Base-by-base conservation (phyloP, 2,113 vertebrate genomes). In the Caloenas nicobarica region DNA sequence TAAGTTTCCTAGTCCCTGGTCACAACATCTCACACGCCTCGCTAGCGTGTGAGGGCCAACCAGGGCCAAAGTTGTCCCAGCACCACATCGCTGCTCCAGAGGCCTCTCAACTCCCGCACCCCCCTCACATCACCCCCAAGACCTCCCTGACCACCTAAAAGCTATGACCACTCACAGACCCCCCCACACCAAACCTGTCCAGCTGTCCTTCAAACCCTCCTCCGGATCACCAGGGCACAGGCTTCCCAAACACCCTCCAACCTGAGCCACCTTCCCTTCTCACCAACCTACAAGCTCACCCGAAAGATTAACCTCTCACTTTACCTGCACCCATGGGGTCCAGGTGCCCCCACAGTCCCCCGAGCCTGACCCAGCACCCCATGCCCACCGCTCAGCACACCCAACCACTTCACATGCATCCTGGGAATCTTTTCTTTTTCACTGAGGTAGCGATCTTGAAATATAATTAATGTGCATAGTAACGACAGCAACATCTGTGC, bases 361-460 rank as follows among this genome's bases (percentile, higher is more conserved):
- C 1, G 0, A 73, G n/a, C n/a, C 14, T 5, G 1, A 12, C 7
- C 10, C 31, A 68, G n/a, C 0, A 0, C 13, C 42, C 42, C 36
- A 58, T 1, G 0, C 16, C 40, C 48, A 22, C 7, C 1, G 0
- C 34, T 11, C 1, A 0, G 40, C 70, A 70, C 46, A 68, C 5
- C 11, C 0, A 1, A 56, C 12, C 1, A 0, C n/a, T 58, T 24
- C 5, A 0, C 6, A 17, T 0, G 8, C 2, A 0, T 66, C n/a
- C 40, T 21, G 23, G 26, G 28, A 71, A 46, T 36, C 65, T 51
- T 22, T 16, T 42, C 13, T n/a, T 74, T 74, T 70, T 31, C 50
- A 57, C 62, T 17, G 42, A 82, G 31, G 44, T 7, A 46, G 38
- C 11, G 53, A 38, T 14, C 34, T 34, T 73, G 21, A 72, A 66